A percentile compares a stretch with the other conserved stretches of the same genome.
phyloP scores from a whole-genome alignment of 1,140 invertebrate genomes.

The Atta colombica region DNA sequence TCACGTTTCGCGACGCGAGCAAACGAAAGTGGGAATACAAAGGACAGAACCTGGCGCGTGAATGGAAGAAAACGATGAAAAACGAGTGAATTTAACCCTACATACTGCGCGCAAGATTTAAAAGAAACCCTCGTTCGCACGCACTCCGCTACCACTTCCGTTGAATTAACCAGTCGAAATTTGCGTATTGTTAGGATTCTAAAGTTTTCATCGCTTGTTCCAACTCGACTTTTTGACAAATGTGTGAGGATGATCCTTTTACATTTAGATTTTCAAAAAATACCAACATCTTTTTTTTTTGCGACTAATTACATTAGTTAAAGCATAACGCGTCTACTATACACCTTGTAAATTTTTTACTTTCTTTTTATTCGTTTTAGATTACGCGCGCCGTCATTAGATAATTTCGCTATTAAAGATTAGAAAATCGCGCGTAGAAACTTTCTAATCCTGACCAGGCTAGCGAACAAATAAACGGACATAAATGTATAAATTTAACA shows the following conservation, averaged over 20 bases:
- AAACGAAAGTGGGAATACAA: constrained; percentile 27
- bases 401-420: background rate
- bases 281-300: background rate
- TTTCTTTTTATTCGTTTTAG: background rate
- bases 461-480: background rate
- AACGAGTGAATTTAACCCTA: constrained; percentile 48
- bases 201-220: constrained; percentile 10
- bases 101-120: constrained; percentile 22
- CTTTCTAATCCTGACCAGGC: background rate
- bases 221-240: background rate
- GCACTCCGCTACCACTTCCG: constrained; percentile 7
- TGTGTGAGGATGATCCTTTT: background rate
- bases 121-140: constrained; percentile 12
- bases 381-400: too few species aligned
- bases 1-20: constrained; percentile 23
- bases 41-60: background rate
- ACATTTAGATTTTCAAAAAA: background rate
- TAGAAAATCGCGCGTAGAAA: background rate
- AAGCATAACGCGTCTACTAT: background rate
- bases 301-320: background rate
- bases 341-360: background rate
- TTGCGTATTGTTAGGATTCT: constrained; percentile 29
- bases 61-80: constrained; percentile 42
- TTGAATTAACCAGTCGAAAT: constrained; percentile 52
- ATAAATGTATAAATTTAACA: background rate